phyloP scores from a whole-genome alignment of 2,113 vertebrate species.

The Axis porcinus region DNA sequence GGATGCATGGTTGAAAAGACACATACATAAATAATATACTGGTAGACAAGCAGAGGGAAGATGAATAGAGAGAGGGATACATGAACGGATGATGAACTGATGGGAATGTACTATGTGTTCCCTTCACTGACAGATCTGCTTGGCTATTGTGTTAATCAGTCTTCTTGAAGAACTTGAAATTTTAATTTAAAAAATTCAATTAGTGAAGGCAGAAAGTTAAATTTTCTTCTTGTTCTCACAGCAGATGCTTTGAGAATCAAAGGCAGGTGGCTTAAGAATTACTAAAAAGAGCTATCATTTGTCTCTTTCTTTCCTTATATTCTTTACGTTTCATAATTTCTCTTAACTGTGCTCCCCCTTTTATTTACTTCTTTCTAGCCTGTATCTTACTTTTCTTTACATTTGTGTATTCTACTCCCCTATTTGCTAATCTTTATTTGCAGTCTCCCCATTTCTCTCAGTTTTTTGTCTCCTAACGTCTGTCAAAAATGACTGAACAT shows the following conservation, averaged over 20 bases:
- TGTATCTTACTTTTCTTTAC: not conserved
- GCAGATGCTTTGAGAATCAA: conserved; percentile 42
- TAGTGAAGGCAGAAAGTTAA: conserved; percentile 56
- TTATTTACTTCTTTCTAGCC: not conserved
- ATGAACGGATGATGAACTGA: not conserved
- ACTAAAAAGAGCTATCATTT: conserved; percentile 33
- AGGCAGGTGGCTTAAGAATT: conserved; percentile 23
- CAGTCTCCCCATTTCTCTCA: not conserved
- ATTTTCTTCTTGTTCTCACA: conserved; percentile 35
- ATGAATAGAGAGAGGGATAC: not conserved
- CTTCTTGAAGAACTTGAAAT: conserved; percentile 42
- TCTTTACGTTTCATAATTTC: not conserved
- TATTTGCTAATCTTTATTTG: not conserved
- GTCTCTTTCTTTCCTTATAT: not conserved
- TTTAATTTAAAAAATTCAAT: conserved; percentile 39
- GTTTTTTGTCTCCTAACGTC: not conserved
- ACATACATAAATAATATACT: not conserved
- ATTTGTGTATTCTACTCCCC: not conserved
- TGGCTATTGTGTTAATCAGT: not conserved
- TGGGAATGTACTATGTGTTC: not conserved
- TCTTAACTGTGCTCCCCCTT: not conserved
- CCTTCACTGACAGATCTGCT: not conserved
- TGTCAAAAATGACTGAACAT: not conserved
- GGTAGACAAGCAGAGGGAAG: conserved; percentile 1
- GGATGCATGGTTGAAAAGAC: not conserved